Percentiles rank a stretch among this genome's conserved stretches.
These are phyloP conservation scores for fruit fly (Drosophila melanogaster) DNA, from an alignment of 1,140 invertebrate species.

Conservation along the genomic window Release_6_plus_ISO1_MT NT_033777.3:31105001-31105500, in stretches of 20 bases:
- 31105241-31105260: neutral
- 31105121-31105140: conserved; percentile 45
- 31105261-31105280: conserved; percentile 21
- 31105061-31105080: conserved; percentile 22
- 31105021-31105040: neutral
- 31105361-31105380: conserved; percentile 26
- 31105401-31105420: conserved; percentile 15
- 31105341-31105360: neutral
- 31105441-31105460: conserved; percentile 1
- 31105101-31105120: conserved; percentile 51
- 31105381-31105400: conserved; percentile 59
- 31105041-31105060: conserved; percentile 13
- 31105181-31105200: conserved; percentile 37
- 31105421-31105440: conserved; percentile 30
- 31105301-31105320: conserved; percentile 9
- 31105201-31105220: conserved; percentile 13
- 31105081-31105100: conserved; percentile 52
- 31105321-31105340: neutral
- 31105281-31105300: conserved; percentile 19
- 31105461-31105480: conserved; percentile 39
- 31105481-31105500: conserved; percentile 35
- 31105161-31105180: conserved; percentile 7
- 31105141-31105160: conserved; percentile 34
- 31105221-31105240: neutral
- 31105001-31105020: neutral